Conservation (phyloP, 2,797 vertebrate genomes). For the Yasuhikotakia modesta region DNA sequence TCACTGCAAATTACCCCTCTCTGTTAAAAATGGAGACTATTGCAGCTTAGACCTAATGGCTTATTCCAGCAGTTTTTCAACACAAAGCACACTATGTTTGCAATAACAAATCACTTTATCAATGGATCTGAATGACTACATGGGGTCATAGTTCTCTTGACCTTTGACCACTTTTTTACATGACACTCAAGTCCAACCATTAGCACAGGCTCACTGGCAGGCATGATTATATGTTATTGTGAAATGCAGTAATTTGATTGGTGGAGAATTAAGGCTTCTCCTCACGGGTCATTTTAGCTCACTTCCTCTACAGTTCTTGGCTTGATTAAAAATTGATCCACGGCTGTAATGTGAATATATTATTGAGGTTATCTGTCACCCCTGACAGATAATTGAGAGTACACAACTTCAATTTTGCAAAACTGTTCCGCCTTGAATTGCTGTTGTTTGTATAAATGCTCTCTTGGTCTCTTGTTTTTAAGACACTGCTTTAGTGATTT, state of each 20-base stretch:
- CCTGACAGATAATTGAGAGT: slow-evolving; percentile 98
- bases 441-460: slow-evolving; percentile 77
- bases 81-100: slow-evolving; percentile 61
- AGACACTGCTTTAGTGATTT: neutral
- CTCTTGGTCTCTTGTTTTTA: slow-evolving; percentile 43
- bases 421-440: slow-evolving; percentile 90
- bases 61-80: slow-evolving; percentile 46
- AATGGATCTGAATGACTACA: slow-evolving; percentile 85
- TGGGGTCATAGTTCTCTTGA: slow-evolving; percentile 83
- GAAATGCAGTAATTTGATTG: slow-evolving; percentile 98
- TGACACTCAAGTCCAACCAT: slow-evolving; percentile 83
- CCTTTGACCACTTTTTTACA: slow-evolving; percentile 77
- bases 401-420: slow-evolving; percentile 97
- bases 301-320: slow-evolving; percentile 99
- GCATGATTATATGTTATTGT: slow-evolving; percentile 90
- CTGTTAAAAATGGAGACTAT: slow-evolving; percentile 53
- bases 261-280: slow-evolving; percentile 96
- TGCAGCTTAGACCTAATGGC: slow-evolving; percentile 56
- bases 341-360: slow-evolving; percentile 99
- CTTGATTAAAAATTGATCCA: slow-evolving; percentile 99
- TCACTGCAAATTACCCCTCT: slow-evolving; percentile 76
- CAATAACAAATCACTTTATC: slow-evolving; percentile 92
- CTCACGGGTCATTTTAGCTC: slow-evolving; percentile 99
- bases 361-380: slow-evolving; percentile 99
- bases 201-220: slow-evolving; percentile 86